Percentiles rank a stretch among this genome's conserved stretches.
These are phyloP conservation scores for Callospermophilus lateralis DNA, from an alignment of 2,113 vertebrate genomes.

Conservation along the genomic window DNA sequence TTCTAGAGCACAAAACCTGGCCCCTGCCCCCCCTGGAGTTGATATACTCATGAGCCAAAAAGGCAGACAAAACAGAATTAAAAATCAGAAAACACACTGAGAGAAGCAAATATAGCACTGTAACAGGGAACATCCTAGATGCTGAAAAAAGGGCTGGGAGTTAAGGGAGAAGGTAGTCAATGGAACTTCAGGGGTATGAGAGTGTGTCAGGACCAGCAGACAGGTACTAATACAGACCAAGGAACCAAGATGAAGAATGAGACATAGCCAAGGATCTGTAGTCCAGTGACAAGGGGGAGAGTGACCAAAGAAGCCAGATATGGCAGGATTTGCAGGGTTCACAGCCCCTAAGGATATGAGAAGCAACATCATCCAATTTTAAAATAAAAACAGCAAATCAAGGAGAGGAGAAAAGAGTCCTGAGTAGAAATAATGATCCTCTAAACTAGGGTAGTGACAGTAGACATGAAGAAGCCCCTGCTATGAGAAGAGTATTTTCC, in stretches of 20 bases:
- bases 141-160: not conserved
- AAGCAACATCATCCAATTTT: not conserved
- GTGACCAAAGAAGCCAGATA: not conserved
- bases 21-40: not conserved
- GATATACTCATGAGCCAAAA: not conserved
- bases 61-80: not conserved
- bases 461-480: not conserved
- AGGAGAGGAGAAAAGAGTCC: not conserved
- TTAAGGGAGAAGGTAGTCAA: not conserved
- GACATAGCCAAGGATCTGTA: not conserved
- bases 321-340: not conserved
- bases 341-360: not conserved
- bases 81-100: conserved; percentile 1
- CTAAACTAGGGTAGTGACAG: not conserved
- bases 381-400: conserved; percentile 7
- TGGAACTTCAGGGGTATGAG: not conserved
- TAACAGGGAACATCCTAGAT: not conserved
- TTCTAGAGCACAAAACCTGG: not conserved
- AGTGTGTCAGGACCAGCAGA: not conserved
- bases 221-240: not conserved
- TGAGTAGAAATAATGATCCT: not conserved
- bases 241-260: not conserved
- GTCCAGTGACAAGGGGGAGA: not conserved
- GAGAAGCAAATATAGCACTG: not conserved
- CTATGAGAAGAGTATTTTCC: not conserved